Evolutionary conservation across 2,797 vertebrate genomes (phyloP), one percentile per base, ranked within the genome.

Genomic region (Sciaenops ocellatus): DNA sequence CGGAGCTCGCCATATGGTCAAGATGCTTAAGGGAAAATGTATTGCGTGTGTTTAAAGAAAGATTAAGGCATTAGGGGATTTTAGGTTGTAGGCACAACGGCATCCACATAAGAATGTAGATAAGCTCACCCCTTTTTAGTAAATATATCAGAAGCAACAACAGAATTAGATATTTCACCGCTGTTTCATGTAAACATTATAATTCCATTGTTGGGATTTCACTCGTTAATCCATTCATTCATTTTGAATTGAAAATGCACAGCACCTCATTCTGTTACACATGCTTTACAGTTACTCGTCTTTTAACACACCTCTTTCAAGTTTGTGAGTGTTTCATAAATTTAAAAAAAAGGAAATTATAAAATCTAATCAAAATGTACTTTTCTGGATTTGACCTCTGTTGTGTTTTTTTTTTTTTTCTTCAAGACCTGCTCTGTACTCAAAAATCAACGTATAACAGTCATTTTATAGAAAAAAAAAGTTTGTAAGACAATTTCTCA

Each of bases 51-150:
- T 85, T 87, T 84, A 87, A 84, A 76, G 79, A 76, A 79, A 90
- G 85, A 92, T 90, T 88, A 91, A 55, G 61, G 84, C 48, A 85
- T 92, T 86, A 89, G 85, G 47, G 69, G 76, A 80, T 90, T 93
- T 86, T 56, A 73, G 68, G 67, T 82, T 84, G 59, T 76, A 56
- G 76, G 30, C 80, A 79, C 82, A 66, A 80, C 85, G 66, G 70
- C 84, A 76, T 71, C 68, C 57, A 51, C 82, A 66, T 62, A 69
- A 75, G 44, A 85, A 74, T 75, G 50, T 44, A 3, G 5, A 73
- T 62, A 68, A 68, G 71, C 79, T 81, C 79, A 61, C 68, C 64
- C 61, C 10, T 79, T 86, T 86, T 61, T 22, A 10, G n/a, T 54
- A 55, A 69, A 65, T 34, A 65, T 73, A 16, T 67, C 80, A 84